These are phyloP conservation scores for Macaria notata DNA, from an alignment of 2,888 invertebrate genomes.

Conservation along the genomic window DNA sequence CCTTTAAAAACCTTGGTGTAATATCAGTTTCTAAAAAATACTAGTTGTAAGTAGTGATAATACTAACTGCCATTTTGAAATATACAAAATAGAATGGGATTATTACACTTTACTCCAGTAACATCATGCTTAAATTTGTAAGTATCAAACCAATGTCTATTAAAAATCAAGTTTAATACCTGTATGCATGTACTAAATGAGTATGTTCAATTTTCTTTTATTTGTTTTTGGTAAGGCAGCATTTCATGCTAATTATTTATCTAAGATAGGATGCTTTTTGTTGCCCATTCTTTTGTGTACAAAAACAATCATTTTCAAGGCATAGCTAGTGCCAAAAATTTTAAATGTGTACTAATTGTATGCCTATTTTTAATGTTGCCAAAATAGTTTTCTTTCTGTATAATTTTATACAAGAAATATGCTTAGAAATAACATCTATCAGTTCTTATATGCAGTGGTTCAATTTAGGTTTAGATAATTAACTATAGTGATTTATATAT, in stretches of 20 bases:
- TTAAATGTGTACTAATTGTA: constrained; percentile 11
- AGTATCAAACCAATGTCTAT: not conserved
- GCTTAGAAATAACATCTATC: not conserved
- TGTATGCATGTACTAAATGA: not conserved
- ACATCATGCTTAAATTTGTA: not conserved
- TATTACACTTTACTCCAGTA: too few relatives aligned
- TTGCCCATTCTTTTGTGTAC: constrained; percentile 1
- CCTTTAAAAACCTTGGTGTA: constrained; percentile 35
- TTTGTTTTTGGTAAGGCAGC: not conserved
- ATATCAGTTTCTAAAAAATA: constrained; percentile 48
- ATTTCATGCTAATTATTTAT: constrained; percentile 5
- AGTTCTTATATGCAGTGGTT: constrained; percentile 13
- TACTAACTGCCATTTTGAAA: constrained; percentile 70
- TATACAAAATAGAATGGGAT: not conserved
- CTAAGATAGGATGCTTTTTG: not conserved
- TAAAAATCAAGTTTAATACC: constrained; percentile 4
- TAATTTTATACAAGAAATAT: not conserved
- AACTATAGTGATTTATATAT: constrained; percentile 20
- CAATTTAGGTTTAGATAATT: constrained; percentile 23
- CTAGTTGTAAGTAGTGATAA: constrained; percentile 53
- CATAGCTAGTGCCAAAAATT: constrained; percentile 26
- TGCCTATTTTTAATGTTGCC: constrained; percentile 22
- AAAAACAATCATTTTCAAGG: constrained; percentile 3
- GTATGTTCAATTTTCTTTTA: not conserved
- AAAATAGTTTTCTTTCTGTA: constrained; percentile 11